Percentiles rank a stretch among this genome's conserved stretches.
phyloP scores from a whole-genome alignment of 1,140 invertebrate species.

The Medauroidea extradentata region DNA sequence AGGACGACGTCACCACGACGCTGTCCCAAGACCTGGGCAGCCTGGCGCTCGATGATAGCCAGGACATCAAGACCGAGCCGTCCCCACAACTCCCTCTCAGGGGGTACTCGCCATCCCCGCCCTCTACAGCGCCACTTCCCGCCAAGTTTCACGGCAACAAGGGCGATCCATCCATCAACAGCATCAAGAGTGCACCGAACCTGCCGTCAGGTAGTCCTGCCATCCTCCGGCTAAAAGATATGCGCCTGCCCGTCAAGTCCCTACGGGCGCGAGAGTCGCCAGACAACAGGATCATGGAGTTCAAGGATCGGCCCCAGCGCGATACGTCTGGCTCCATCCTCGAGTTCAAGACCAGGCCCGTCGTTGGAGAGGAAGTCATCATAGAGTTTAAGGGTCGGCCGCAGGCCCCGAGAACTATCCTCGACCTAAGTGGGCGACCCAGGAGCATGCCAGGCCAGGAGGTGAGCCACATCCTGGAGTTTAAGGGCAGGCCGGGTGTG shows the following conservation, averaged over 20 bases:
- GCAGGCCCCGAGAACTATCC: conserved; percentile 36
- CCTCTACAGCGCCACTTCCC: conserved; percentile 72
- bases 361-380: conserved; percentile 45
- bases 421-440: conserved; percentile 21
- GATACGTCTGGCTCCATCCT: background rate
- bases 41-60: conserved; percentile 55
- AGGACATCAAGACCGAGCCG: conserved; percentile 44
- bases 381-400: conserved; percentile 64
- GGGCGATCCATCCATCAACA: conserved; percentile 60
- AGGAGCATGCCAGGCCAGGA: conserved; percentile 47
- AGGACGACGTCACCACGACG: conserved; percentile 44
- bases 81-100: conserved; percentile 41
- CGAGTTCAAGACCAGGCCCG: background rate
- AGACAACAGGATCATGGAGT: conserved; percentile 56
- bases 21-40: conserved; percentile 58
- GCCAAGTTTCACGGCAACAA: conserved; percentile 72
- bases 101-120: conserved; percentile 68
- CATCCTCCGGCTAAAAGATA: conserved; percentile 62
- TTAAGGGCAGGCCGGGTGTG: conserved; percentile 49
- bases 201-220: conserved; percentile 62
- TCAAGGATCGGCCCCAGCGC: conserved; percentile 31
- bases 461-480: conserved; percentile 60
- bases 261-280: conserved; percentile 54
- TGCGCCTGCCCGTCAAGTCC: conserved; percentile 58
- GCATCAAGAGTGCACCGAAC: conserved; percentile 71